Base-by-base conservation (phyloP, 2,113 vertebrate genomes). In the Rhinopomastus cyanomelas region DNA sequence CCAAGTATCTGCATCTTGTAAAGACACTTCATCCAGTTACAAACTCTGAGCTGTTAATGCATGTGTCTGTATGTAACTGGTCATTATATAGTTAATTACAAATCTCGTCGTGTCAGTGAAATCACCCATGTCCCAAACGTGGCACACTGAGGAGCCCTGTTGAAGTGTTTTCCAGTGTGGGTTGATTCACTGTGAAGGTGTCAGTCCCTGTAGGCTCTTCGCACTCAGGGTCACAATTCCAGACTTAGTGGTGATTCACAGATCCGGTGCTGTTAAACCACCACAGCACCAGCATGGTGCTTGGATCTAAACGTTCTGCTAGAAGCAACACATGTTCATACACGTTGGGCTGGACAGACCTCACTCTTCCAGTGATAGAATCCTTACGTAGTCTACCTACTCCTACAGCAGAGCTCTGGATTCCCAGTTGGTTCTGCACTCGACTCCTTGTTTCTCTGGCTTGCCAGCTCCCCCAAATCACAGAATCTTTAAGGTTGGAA, bases 381-480 rank as follows among this genome's bases (percentile, higher is more conserved):
- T 16, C 61, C 29, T 10, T 23, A 16, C 0, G 3, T 6, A 30
- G 20, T 5, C 20, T 5, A 3, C 27, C 25, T 3, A 8, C 3
- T 16, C 36, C 14, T 39, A 8, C 14, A n/a, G 25, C 30, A 61
- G 48, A 25, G 42, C 4, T 55, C 20, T 23, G 65, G 12, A 5
- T 12, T 68, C 57, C 46, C 68, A 85, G 9, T 13, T n/a, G 11
- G 34, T 0, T 59, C 23, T 68, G 25, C 3, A 3, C 42, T 15
- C 61, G 9, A 59, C 19, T 14, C 42, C n/a, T 46, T 46, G 44
- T 51, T 56, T 29, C 49, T 52, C 26, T 39, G 52, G 27, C 36
- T 84, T 55, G 67, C 9, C 62, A 52, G 27, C 23, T 76, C 16
- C 8, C 16, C 36, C 29, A 29, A 42, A n/a, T n/a, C n/a, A n/a